These are phyloP conservation scores for Mycteria americana DNA, from an alignment of 2,797 vertebrate species.

Conservation along the genomic window DNA sequence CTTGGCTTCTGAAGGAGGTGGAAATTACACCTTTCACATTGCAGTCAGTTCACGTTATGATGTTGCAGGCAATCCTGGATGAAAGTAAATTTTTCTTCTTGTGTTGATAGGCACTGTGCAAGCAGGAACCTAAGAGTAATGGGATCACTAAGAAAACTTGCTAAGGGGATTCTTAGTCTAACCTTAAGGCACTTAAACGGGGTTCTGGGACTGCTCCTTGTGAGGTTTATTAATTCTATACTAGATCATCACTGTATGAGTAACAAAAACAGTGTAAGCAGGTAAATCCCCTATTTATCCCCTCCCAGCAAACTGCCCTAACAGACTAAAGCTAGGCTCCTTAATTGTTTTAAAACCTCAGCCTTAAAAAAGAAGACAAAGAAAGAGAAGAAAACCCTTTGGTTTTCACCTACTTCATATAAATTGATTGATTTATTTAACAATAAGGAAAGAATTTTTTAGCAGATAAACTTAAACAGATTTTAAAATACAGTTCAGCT, in stretches of 20 bases:
- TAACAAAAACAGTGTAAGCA: neutral
- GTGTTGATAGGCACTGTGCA: neutral
- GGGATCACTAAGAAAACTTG: neutral
- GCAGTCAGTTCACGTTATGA: neutral
- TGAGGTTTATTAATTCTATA: neutral
- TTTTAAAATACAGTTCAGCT: neutral
- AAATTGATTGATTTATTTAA: neutral
- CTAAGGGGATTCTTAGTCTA: neutral
- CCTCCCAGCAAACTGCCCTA: neutral
- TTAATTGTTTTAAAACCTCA: neutral
- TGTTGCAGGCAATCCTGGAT: neutral
- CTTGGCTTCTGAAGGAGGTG: neutral
- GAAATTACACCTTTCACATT: neutral
- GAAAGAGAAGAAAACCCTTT: neutral
- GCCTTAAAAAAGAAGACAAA: neutral
- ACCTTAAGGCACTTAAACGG: neutral
- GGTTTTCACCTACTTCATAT: neutral
- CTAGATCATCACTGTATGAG: neutral
- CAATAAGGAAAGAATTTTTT: neutral
- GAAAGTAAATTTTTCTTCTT: neutral
- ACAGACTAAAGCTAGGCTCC: neutral
- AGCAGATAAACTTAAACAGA: neutral
- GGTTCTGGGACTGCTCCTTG: neutral
- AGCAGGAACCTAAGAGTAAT: neutral
- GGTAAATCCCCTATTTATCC: neutral